Percentiles rank a stretch among this genome's conserved stretches.
Evolutionary conservation across 2,113 vertebrate genomes (phyloP).

Genomic region (Cololabis saira): DNA sequence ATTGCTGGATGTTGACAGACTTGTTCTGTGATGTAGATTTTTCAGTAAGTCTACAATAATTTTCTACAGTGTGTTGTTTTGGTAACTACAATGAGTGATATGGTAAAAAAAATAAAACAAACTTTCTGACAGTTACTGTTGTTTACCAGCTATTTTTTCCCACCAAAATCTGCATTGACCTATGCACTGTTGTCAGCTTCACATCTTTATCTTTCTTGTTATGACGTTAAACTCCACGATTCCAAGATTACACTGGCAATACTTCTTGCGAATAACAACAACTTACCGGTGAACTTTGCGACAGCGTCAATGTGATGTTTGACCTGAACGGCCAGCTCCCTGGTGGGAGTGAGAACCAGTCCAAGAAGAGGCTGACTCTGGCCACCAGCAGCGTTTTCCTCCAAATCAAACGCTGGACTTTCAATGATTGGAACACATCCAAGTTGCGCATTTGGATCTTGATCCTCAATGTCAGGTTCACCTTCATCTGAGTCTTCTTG

Average conservation of each 20-base stretch:
- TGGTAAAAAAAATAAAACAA: too few relatives aligned
- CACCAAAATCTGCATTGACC: background rate
- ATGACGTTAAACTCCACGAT: background rate
- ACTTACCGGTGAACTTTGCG: conserved; percentile 89
- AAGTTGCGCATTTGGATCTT: conserved; percentile 33
- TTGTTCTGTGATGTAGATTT: too few relatives aligned
- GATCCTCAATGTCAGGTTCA: background rate
- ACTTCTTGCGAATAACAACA: background rate
- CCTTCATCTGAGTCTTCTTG: conserved; percentile 25
- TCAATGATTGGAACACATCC: conserved; percentile 69
- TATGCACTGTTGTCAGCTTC: too few relatives aligned
- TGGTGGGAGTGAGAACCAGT: conserved; percentile 92
- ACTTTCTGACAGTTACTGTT: too few relatives aligned
- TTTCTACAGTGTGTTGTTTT: too few relatives aligned
- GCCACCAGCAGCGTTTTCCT: background rate
- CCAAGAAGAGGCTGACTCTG: conserved; percentile 86
- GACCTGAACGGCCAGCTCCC: conserved; percentile 96
- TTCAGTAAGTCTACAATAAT: too few relatives aligned
- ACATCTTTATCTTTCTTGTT: background rate
- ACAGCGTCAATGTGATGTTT: conserved; percentile 95
- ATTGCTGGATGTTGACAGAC: too few relatives aligned
- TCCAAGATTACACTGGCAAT: background rate
- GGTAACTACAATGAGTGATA: too few relatives aligned
- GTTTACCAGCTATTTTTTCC: background rate
- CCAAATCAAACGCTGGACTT: conserved; percentile 58